phyloP scores from a whole-genome alignment of 2,797 vertebrate species.

The Lepilemur ruficaudatus region DNA sequence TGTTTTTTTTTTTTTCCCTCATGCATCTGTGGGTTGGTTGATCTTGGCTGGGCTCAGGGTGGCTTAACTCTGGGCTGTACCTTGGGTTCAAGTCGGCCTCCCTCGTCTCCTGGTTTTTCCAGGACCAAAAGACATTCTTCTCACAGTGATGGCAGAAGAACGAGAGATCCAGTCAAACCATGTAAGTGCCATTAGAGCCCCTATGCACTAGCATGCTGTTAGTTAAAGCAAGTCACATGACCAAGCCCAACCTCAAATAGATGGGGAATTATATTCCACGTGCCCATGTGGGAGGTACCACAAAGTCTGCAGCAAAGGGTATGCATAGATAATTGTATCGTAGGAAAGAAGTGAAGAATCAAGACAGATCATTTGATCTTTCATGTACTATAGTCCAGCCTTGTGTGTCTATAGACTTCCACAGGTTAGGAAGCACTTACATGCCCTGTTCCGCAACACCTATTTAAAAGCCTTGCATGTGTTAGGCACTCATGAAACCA shows the following conservation, averaged over 20 bases:
- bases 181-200: background rate
- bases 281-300: background rate
- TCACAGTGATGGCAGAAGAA: background rate
- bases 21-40: background rate
- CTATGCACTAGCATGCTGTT: too few relatives aligned
- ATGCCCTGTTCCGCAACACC: background rate
- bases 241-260: background rate
- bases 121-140: background rate
- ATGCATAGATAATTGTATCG: background rate
- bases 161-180: background rate
- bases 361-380: background rate
- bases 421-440: background rate
- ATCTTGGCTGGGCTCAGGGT: background rate
- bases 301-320: background rate
- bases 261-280: background rate
- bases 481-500: background rate
- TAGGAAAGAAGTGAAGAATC: background rate
- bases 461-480: background rate
- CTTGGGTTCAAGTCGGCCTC: background rate
- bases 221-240: background rate
- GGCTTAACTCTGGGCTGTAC: background rate
- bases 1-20: background rate
- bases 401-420: background rate
- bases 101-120: background rate
- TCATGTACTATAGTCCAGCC: background rate